Conservation (phyloP, 2,888 invertebrate genomes). For the Dryadula phaetusa region DNA sequence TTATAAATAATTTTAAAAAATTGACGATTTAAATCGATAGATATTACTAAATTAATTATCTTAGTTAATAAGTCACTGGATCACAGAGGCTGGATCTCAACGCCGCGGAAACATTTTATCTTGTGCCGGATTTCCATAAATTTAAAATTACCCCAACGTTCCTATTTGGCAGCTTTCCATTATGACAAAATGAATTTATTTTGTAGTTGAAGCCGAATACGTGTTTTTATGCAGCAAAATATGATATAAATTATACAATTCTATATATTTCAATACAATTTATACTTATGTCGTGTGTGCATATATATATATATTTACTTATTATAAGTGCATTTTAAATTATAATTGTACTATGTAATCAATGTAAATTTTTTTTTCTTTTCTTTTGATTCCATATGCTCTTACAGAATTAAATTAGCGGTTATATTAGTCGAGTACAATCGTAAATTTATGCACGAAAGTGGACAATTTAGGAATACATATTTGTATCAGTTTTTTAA, state of each 20-base stretch:
- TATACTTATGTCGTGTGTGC: neutral
- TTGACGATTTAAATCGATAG: neutral
- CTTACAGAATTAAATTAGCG: too few species aligned
- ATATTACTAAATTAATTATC: slow-evolving; percentile 53
- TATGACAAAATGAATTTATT: slow-evolving; percentile 53
- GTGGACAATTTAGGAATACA: too few species aligned
- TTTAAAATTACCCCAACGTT: slow-evolving; percentile 68
- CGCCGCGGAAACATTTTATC: slow-evolving; percentile 69
- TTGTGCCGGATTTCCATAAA: slow-evolving; percentile 72
- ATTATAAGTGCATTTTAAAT: neutral
- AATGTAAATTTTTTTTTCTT: too few species aligned
- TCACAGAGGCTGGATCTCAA: slow-evolving; percentile 56
- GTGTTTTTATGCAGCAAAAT: slow-evolving; percentile 31
- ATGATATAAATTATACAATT: slow-evolving; percentile 30
- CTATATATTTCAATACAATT: neutral
- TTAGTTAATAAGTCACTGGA: slow-evolving; percentile 55
- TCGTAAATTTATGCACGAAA: too few species aligned
- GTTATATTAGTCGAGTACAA: too few species aligned
- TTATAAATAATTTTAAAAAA: neutral
- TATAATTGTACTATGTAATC: too few species aligned
- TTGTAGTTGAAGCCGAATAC: slow-evolving; percentile 35
- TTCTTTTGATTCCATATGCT: too few species aligned
- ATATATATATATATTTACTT: neutral
- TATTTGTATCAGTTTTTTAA: too few species aligned
- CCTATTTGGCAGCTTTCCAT: slow-evolving; percentile 69